Evolutionary conservation across 2,113 vertebrate genomes (phyloP).

Genomic region (Abramis brama): DNA sequence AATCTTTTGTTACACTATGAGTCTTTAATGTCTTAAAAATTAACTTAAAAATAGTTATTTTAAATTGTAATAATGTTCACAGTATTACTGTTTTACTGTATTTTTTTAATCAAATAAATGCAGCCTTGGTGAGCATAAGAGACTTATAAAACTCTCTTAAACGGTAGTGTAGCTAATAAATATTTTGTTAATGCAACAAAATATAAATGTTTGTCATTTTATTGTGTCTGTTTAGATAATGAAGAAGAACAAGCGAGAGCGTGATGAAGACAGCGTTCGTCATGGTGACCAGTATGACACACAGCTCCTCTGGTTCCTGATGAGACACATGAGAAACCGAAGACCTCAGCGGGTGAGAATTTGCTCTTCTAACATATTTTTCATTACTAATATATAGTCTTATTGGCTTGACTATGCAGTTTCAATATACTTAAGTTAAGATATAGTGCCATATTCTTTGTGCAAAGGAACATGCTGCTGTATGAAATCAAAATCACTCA

Average conservation of each 20-base stretch:
- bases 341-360: constrained; percentile 84
- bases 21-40: too few relatives aligned
- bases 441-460: neutral
- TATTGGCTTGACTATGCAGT: neutral
- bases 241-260: constrained; percentile 95
- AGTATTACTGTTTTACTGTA: too few relatives aligned
- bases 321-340: constrained; percentile 94
- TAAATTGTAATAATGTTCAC: too few relatives aligned
- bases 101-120: too few relatives aligned
- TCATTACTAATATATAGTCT: neutral
- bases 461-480: neutral
- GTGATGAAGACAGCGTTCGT: constrained; percentile 89
- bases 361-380: neutral
- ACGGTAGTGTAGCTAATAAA: neutral
- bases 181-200: neutral
- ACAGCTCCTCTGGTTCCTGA: constrained; percentile 96
- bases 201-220: neutral
- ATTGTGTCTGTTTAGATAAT: constrained; percentile 80
- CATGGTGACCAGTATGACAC: constrained; percentile 93
- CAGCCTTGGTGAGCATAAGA: too few relatives aligned
- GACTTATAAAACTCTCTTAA: too few relatives aligned
- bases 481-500: neutral
- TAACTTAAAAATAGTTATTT: too few relatives aligned
- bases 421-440: neutral
- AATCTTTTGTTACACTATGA: too few relatives aligned